These are phyloP conservation scores for Harpalus rubripes DNA, from an alignment of 2,888 invertebrate species.

Conservation along the genomic window DNA sequence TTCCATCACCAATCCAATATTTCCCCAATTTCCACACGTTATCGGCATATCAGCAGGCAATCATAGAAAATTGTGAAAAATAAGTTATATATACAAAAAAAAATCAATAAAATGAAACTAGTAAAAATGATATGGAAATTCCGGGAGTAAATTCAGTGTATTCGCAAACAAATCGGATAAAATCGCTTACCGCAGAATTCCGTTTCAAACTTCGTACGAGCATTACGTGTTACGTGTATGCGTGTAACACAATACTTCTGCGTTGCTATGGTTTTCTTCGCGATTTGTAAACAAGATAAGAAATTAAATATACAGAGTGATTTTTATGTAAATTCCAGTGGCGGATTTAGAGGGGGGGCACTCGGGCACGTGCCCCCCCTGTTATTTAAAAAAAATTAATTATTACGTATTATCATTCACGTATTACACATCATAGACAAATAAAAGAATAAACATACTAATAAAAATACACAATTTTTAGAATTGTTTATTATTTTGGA, in stretches of 20 bases:
- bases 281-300: background rate
- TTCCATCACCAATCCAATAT: background rate
- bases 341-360: too few species aligned
- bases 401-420: too few species aligned
- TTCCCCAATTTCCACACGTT: background rate
- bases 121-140: constrained; percentile 19
- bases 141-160: constrained; percentile 3
- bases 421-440: too few species aligned
- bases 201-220: background rate
- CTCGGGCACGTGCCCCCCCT: too few species aligned
- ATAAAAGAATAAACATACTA: too few species aligned
- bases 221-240: too few species aligned
- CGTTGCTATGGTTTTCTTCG: background rate
- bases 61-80: constrained; percentile 1
- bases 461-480: too few species aligned
- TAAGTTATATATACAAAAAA: constrained; percentile 7
- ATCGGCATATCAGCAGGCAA: background rate
- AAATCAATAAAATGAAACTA: background rate
- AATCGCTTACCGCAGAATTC: constrained; percentile 30
- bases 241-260: background rate
- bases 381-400: too few species aligned
- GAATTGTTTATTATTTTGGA: too few species aligned
- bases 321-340: background rate
- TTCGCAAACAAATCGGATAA: constrained; percentile 45
- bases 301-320: background rate